Base-by-base conservation (phyloP, 2,888 invertebrate genomes). In the Ormyrus pomaceus region DNA sequence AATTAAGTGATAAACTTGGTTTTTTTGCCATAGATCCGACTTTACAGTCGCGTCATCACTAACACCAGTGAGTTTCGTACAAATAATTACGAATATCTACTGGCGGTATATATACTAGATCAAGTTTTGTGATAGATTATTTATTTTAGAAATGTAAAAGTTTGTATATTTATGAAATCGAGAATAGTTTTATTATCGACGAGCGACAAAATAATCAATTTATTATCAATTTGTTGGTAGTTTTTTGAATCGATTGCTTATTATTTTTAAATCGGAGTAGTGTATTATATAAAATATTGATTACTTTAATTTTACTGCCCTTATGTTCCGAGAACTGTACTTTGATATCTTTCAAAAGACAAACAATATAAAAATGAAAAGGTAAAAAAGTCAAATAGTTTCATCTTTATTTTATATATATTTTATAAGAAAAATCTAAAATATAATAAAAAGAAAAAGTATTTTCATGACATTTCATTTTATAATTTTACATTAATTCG, bases 51-150 rank as follows among this genome's bases (percentile, higher is more conserved):
- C 71, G 59, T 71, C 48, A 51, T 48, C 55, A 13, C 69, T 74
- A 45, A 45, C 34, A 6, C 69, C 58, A 58, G 62, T 73, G 45
- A 51, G 51, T 68, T 56, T 72, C 19, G 64, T 77, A 62, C 9
- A 79, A 55, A 66, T 61, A 19, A 69, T 81, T 66, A 62, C 74
- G 62, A 82, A 74, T 78, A 46, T 61, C 69, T 80, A 81, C 64
- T 68, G 81, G 80, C 61, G 75, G 59, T 71, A 77, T 79, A 77
- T 70, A 73, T 62, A 73, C 19, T 66, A 87, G 84, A 88, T 84
- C 85, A 88, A 87, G 84, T 87, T 88, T 89, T 90, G 90, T 90
- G 89, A 90, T 90, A 89, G 88, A 87, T 77, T 90, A 90, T 89
- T 89, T 90, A 89, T 90, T 89, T 81, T 89, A 89, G 87, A 81